Conservation (phyloP, 2,888 invertebrate species). For the Andrena bicolor region DNA sequence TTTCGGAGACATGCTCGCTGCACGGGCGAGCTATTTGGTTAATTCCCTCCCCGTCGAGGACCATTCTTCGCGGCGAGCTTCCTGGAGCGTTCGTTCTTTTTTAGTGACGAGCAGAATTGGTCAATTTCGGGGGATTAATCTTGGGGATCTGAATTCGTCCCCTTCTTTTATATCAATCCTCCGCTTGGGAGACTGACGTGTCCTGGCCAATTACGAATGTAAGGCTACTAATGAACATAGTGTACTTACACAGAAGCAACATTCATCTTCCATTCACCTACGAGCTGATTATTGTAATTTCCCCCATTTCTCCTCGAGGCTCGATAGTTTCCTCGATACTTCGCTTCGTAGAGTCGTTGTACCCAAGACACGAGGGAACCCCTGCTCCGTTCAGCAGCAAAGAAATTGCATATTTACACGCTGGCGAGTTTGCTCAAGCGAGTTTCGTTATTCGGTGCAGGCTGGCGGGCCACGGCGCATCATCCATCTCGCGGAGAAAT, state of each 20-base stretch:
- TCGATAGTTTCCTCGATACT: neutral
- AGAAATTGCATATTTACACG: neutral
- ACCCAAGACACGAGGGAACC: neutral
- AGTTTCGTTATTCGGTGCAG: constrained; percentile 13
- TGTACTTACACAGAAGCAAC: too few species aligned
- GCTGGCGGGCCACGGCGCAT: constrained; percentile 16
- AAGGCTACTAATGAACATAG: too few species aligned
- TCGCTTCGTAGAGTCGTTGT: neutral
- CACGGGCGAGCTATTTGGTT: neutral
- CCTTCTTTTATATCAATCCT: neutral
- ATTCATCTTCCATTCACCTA: too few species aligned
- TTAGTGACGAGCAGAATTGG: constrained; percentile 1
- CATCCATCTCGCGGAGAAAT: constrained; percentile 50
- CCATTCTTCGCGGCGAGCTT: neutral
- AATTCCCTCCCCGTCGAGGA: constrained; percentile 8
- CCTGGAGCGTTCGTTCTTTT: constrained; percentile 4
- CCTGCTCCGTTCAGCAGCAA: neutral
- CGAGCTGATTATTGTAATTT: too few species aligned
- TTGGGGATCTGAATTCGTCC: neutral
- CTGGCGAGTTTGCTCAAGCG: constrained; percentile 33
- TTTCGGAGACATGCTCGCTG: constrained; percentile 4
- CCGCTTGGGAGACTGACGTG: neutral
- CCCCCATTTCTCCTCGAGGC: too few species aligned
- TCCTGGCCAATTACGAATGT: neutral
- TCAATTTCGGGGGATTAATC: neutral